phyloP scores from a whole-genome alignment of 2,113 vertebrate species.

The Peromyscus leucopus region DNA sequence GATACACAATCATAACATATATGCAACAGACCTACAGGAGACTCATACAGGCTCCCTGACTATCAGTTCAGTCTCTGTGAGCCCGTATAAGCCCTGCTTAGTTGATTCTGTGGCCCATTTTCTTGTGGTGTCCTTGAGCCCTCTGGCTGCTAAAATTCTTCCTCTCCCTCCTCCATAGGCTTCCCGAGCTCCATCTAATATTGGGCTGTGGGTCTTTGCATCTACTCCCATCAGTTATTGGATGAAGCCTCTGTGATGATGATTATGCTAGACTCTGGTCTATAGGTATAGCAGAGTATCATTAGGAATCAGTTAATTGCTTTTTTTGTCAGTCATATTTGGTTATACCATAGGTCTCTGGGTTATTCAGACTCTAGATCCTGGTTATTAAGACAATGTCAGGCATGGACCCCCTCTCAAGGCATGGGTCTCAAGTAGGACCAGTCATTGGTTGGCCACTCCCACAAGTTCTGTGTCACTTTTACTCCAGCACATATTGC shows the following conservation, averaged over 20 bases:
- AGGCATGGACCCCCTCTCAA: not conserved
- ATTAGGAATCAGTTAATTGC: not conserved
- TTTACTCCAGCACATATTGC: not conserved
- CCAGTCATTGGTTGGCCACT: not conserved
- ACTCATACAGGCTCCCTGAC: not conserved
- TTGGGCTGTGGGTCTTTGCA: not conserved
- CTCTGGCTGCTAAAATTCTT: not conserved
- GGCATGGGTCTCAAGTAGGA: not conserved
- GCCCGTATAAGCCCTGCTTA: not conserved
- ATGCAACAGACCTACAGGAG: not conserved
- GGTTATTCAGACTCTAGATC: not conserved
- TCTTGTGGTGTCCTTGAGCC: not conserved
- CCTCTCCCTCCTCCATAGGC: not conserved
- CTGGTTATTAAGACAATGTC: not conserved
- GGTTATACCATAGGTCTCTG: not conserved
- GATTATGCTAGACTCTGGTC: not conserved
- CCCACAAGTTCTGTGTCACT: not conserved
- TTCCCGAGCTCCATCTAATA: not conserved
- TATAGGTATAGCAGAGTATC: not conserved
- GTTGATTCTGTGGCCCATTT: not conserved
- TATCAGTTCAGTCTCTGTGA: not conserved
- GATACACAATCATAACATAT: not conserved
- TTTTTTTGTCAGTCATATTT: not conserved
- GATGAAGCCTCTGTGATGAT: not conserved
- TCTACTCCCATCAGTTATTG: not conserved